Conservation (phyloP, 2,888 invertebrate genomes). For the Aphidoletes aphidimyza region DNA sequence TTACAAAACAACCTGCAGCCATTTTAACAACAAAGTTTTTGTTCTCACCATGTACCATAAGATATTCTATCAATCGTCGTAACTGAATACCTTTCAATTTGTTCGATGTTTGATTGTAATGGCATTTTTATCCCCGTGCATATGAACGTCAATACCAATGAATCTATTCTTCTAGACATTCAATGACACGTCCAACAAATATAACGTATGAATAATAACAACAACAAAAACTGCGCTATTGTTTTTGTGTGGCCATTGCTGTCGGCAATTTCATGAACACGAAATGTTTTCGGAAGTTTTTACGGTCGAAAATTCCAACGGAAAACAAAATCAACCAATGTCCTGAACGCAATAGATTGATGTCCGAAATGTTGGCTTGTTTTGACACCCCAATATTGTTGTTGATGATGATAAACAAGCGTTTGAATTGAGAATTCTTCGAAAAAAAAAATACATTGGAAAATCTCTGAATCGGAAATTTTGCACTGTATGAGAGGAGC, state of each 20-base stretch:
- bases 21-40: not conserved
- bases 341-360: not conserved
- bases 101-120: conserved; percentile 16
- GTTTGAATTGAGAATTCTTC: not conserved
- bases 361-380: not conserved
- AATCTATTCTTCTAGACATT: not conserved
- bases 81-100: conserved; percentile 25
- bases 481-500: not conserved
- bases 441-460: no score
- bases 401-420: conserved; percentile 34
- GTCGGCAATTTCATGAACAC: not conserved
- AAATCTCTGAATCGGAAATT: conserved; percentile 27
- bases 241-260: not conserved
- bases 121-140: not conserved
- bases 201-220: no score
- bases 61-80: not conserved
- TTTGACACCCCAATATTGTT: conserved; percentile 10
- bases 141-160: not conserved
- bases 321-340: not conserved
- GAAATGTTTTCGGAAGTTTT: not conserved
- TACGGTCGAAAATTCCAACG: not conserved
- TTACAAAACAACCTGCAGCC: not conserved
- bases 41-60: not conserved
- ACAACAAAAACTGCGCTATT: not conserved
- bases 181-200: no score